phyloP scores from a whole-genome alignment of 2,113 vertebrate genomes.

The Leucoraja erinaceus region DNA sequence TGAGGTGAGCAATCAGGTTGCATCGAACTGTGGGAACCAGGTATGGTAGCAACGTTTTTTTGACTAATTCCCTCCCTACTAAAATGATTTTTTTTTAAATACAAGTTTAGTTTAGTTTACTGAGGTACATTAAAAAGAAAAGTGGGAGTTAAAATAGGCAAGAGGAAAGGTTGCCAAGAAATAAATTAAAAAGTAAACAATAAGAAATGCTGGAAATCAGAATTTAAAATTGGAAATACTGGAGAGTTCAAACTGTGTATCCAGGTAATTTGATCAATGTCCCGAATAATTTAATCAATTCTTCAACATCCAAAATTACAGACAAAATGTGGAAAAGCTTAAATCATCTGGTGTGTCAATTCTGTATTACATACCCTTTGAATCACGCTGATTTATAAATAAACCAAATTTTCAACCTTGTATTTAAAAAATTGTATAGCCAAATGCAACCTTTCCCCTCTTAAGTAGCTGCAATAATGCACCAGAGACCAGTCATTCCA shows the following conservation, averaged over 20 bases:
- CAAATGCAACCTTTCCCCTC: conserved; percentile 20
- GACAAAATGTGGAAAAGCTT: background rate
- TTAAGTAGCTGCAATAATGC: conserved; percentile 8
- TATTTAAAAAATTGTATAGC: background rate
- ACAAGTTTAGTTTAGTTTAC: too few species aligned
- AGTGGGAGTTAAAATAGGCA: background rate
- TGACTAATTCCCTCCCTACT: background rate
- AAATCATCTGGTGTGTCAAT: background rate
- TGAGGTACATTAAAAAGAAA: too few species aligned
- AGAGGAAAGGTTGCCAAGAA: background rate
- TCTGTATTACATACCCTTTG: background rate
- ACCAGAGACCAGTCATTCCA: conserved; percentile 4
- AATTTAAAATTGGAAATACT: background rate
- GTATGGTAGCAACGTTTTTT: background rate
- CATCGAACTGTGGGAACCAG: background rate
- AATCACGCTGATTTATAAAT: conserved; percentile 5
- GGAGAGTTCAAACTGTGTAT: too few species aligned
- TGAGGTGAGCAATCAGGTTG: background rate
- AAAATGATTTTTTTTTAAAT: too few species aligned
- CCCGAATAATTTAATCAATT: too few species aligned
- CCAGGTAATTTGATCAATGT: conserved; percentile 30
- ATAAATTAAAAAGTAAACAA: background rate
- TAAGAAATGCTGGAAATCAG: background rate
- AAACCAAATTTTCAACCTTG: background rate
- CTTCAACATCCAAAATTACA: conserved; percentile 12